phyloP scores from a whole-genome alignment of 2,797 vertebrate species.

The Martes flavigula region DNA sequence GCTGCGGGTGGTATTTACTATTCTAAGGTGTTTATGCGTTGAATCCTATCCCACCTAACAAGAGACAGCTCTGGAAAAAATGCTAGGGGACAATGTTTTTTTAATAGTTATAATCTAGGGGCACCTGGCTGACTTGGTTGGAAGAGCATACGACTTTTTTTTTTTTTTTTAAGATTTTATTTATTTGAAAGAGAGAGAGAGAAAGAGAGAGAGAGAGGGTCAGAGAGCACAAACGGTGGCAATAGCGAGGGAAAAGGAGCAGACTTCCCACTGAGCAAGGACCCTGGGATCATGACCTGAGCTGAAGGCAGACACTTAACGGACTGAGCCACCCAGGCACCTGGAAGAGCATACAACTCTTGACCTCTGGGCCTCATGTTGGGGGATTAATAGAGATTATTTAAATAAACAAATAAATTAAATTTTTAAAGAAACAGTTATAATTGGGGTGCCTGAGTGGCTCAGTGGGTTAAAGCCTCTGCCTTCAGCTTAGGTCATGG shows the following conservation, averaged over 20 bases:
- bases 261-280: too few species aligned
- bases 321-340: too few species aligned
- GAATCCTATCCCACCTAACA: neutral
- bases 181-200: too few species aligned
- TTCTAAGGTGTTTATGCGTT: neutral
- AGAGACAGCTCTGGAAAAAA: slow-evolving; percentile 19
- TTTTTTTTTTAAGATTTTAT: neutral
- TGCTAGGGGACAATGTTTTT: neutral
- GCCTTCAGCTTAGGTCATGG: too few species aligned
- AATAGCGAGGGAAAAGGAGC: too few species aligned
- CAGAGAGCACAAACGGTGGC: too few species aligned
- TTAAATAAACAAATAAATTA: neutral
- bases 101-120: neutral
- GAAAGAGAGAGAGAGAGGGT: too few species aligned
- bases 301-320: too few species aligned
- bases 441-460: too few species aligned
- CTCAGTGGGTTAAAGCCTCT: too few species aligned
- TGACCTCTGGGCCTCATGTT: neutral
- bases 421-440: neutral
- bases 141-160: neutral
- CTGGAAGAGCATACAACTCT: neutral
- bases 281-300: too few species aligned
- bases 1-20: neutral
- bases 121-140: neutral
- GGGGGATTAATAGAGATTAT: neutral